phyloP scores from a whole-genome alignment of 2,888 invertebrate genomes.

The Macrophya alboannulata region DNA sequence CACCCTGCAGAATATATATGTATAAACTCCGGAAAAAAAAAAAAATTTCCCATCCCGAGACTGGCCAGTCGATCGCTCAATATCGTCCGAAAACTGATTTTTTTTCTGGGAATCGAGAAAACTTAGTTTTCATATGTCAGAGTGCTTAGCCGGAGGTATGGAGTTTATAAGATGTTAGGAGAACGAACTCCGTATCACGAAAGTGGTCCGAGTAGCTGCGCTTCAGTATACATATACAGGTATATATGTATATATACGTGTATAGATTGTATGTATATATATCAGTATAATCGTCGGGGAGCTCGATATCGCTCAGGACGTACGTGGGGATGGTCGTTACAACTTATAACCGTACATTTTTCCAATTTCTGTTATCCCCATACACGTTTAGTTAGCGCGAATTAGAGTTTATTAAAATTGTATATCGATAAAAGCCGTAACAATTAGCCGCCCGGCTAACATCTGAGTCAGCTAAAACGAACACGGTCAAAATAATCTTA shows the following conservation, averaged over 20 bases:
- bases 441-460: neutral
- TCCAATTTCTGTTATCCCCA: neutral
- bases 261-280: conserved; percentile 15
- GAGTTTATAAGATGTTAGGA: too few relatives aligned
- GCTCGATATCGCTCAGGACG: neutral
- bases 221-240: too few relatives aligned
- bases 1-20: neutral
- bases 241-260: neutral
- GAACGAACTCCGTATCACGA: too few relatives aligned
- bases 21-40: too few relatives aligned
- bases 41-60: too few relatives aligned
- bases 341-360: conserved; percentile 23
- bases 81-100: too few relatives aligned
- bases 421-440: conserved; percentile 31
- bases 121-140: too few relatives aligned
- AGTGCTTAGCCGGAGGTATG: too few relatives aligned
- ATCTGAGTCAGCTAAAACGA: conserved; percentile 21
- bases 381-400: neutral
- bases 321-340: neutral
- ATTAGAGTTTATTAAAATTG: conserved; percentile 23
- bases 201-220: too few relatives aligned
- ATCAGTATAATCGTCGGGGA: conserved; percentile 23
- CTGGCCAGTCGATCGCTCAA: too few relatives aligned
- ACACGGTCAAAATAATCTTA: neutral
- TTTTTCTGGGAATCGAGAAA: too few relatives aligned